Conservation (phyloP, 2,113 vertebrate species). For the Myanophis thanlyinensis region DNA sequence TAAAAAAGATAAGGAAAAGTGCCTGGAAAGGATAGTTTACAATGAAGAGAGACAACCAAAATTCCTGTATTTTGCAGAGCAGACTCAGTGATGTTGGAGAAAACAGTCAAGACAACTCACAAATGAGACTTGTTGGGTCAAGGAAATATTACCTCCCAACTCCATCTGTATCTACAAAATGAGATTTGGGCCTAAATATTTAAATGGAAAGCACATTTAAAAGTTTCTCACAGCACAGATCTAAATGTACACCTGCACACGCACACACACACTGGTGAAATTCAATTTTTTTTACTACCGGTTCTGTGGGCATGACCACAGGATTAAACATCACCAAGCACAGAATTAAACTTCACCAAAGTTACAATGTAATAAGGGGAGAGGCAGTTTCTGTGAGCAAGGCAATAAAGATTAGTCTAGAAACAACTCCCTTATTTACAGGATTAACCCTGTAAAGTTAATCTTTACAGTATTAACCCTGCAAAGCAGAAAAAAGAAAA, state of each 20-base stretch:
- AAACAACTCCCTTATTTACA: too few relatives aligned
- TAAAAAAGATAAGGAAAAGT: conserved; percentile 60
- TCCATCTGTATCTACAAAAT: neutral
- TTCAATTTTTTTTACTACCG: too few relatives aligned
- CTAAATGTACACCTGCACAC: neutral
- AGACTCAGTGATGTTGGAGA: fast-evolving
- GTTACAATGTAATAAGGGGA: too few relatives aligned
- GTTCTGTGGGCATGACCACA: too few relatives aligned
- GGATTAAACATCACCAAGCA: too few relatives aligned
- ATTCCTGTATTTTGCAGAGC: conserved; percentile 23
- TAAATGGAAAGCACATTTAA: neutral
- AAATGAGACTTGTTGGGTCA: fast-evolving
- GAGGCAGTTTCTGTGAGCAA: too few relatives aligned
- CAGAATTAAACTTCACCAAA: too few relatives aligned
- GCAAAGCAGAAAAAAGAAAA: too few relatives aligned
- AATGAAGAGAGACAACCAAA: conserved; percentile 33
- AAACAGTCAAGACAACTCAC: conserved; percentile 20
- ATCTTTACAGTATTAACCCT: too few relatives aligned
- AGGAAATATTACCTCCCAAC: neutral
- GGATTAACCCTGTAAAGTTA: too few relatives aligned
- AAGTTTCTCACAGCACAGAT: neutral
- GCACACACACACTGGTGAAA: too few relatives aligned
- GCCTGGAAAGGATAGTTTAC: conserved; percentile 34
- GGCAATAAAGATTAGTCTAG: too few relatives aligned
- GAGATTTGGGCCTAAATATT: neutral